These are phyloP conservation scores for Burhinus oedicnemus DNA, from an alignment of 2,113 vertebrate genomes.

Conservation along the genomic window DNA sequence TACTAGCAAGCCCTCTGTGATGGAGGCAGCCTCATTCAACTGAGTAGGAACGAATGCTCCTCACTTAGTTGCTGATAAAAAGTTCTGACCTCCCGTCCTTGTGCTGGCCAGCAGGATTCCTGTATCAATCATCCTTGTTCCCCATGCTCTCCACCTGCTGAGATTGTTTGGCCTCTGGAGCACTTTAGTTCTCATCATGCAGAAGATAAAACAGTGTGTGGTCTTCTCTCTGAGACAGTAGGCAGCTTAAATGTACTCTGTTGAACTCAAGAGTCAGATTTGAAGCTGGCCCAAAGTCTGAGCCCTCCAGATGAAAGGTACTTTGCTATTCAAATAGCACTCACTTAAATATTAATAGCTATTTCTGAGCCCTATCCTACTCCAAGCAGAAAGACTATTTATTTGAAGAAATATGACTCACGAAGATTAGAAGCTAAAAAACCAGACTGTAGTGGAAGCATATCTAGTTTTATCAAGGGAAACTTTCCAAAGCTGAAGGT, in stretches of 20 bases:
- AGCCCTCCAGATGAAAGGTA: not conserved
- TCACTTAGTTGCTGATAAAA: not conserved
- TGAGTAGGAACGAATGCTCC: not conserved
- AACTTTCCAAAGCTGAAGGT: not conserved
- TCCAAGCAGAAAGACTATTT: not conserved
- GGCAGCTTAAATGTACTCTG: not conserved
- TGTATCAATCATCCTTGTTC: not conserved
- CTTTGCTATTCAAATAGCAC: not conserved
- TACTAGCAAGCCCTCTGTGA: not conserved
- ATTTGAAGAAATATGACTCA: not conserved
- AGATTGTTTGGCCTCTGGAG: not conserved
- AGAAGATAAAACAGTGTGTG: not conserved
- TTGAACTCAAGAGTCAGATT: not conserved
- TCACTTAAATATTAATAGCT: not conserved
- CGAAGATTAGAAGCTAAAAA: not conserved
- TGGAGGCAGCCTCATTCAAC: not conserved
- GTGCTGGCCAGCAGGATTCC: not conserved
- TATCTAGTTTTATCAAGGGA: not conserved
- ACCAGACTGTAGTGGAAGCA: rapidly evolving
- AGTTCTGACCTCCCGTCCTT: not conserved
- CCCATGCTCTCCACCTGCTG: not conserved
- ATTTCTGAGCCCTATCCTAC: not conserved
- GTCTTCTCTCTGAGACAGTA: not conserved
- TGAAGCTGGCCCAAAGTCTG: not conserved
- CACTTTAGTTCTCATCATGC: not conserved